Conservation (phyloP, 2,888 invertebrate species). For the Biston stratarius region DNA sequence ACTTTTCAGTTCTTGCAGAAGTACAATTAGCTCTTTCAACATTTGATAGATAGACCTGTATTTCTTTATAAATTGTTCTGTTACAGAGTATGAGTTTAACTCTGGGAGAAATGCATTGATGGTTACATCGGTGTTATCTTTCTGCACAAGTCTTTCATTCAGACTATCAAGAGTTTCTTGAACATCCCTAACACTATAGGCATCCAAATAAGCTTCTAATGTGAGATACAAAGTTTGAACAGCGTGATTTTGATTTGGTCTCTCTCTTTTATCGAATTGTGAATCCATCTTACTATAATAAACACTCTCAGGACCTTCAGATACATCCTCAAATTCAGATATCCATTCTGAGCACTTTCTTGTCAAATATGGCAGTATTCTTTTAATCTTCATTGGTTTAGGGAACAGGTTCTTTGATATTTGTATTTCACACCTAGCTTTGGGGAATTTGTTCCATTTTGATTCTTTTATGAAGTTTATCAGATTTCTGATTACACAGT, state of each 20-base stretch:
- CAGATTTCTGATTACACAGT: constrained; percentile 62
- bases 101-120: constrained; percentile 42
- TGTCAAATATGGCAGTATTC: constrained; percentile 50
- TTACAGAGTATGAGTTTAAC: constrained; percentile 59
- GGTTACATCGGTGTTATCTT: constrained; percentile 31
- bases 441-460: constrained; percentile 58
- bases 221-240: constrained; percentile 66
- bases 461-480: constrained; percentile 59
- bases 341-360: constrained; percentile 51
- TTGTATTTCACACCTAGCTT: constrained; percentile 47
- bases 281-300: constrained; percentile 57
- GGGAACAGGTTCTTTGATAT: constrained; percentile 48
- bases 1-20: constrained; percentile 55
- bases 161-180: constrained; percentile 65
- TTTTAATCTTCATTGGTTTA: constrained; percentile 54
- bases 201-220: constrained; percentile 71
- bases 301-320: constrained; percentile 31
- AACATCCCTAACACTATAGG: constrained; percentile 65
- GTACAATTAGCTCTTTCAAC: constrained; percentile 59
- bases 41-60: constrained; percentile 65
- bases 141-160: constrained; percentile 57
- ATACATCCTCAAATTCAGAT: constrained; percentile 4
- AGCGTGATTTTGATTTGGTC: constrained; percentile 55
- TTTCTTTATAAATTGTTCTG: constrained; percentile 68
- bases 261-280: constrained; percentile 19